Base-by-base conservation (phyloP, 2,113 vertebrate species). In the Tetrao urogallus region DNA sequence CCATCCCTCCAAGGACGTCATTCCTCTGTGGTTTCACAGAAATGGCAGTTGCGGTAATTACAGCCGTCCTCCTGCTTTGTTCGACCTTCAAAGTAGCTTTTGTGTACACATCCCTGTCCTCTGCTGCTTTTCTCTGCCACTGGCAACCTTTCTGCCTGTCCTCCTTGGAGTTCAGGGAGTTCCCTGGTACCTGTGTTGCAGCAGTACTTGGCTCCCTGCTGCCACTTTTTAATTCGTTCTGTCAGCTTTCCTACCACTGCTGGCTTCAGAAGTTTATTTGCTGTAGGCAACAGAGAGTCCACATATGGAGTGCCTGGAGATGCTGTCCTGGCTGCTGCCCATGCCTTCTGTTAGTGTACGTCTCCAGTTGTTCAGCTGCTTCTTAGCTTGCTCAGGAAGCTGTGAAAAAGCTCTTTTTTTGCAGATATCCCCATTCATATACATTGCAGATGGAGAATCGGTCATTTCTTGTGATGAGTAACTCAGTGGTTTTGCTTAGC, bases 241-340 rank as follows among this genome's bases (percentile, higher is more conserved):
- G 93, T 95, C 94, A 96, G 74, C 76, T 97, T 94, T 93, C 80
- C 88, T 95, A 83, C 91, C 76, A 94, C 93, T 94, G 43, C 88
- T 95, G 94, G 95, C 95, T 96, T 93, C 95, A 93, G 65, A 95
- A 96, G 90, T 96, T 94, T 94, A 93, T 96, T 96, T 96, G 94
- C 94, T 97, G 88, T 88, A 94, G 94, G 94, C 94, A 93, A 88
- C 91, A 88, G 90, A 93, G 80, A 91, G 93, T 95, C 94, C 93
- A 82, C 93, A 93, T 94, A 95, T 94, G 95, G 91, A 95, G 70
- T 78, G 94, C 88, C 93, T 97, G 89, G 93, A 94, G 94, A 94
- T 80, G 85, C 94, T 88, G 88, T 93, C 95, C 94, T 96, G 96
- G 96, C 94, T 94, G 93, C 80, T 94, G 90, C 93, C 90, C 90